A percentile compares a stretch with the other conserved stretches of the same genome.
Conservation (phyloP, 2,797 vertebrate genomes). For the Babyrousa celebensis region DNA sequence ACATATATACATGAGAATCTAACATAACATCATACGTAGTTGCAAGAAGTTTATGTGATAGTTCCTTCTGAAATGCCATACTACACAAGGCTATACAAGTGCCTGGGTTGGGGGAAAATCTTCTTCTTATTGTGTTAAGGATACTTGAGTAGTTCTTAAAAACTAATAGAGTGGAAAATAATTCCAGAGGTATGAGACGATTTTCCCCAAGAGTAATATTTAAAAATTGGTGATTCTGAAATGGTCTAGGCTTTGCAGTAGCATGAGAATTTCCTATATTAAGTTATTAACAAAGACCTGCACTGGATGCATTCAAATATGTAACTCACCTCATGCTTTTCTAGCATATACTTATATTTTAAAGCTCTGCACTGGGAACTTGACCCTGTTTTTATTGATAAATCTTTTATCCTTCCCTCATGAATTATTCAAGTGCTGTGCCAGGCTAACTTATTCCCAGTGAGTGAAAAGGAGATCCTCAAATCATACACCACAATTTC, state of each 20-base stretch:
- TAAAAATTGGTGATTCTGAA: conserved; percentile 79
- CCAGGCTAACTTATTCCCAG: conserved; percentile 82
- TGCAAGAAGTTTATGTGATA: neutral
- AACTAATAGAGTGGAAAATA: conserved; percentile 67
- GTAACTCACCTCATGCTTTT: conserved; percentile 71
- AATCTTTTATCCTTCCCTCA: conserved; percentile 89
- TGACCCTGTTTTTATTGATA: conserved; percentile 90
- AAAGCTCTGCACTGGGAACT: conserved; percentile 76
- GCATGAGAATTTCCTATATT: conserved; percentile 73
- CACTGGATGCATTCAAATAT: conserved; percentile 67
- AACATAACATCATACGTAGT: neutral
- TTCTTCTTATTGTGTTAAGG: conserved; percentile 67
- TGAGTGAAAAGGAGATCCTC: conserved; percentile 49
- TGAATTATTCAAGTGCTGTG: conserved; percentile 89
- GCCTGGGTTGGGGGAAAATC: conserved; percentile 57
- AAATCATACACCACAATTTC: conserved; percentile 66
- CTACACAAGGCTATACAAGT: neutral
- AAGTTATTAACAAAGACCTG: conserved; percentile 86
- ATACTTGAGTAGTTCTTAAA: conserved; percentile 73
- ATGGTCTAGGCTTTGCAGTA: conserved; percentile 67
- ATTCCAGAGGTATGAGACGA: conserved; percentile 62
- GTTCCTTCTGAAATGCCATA: neutral
- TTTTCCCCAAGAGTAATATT: conserved; percentile 79
- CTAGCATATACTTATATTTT: conserved; percentile 80
- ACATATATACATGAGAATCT: neutral